phyloP scores from a whole-genome alignment of 1,140 invertebrate species.

The Drosophila pruinosa region DNA sequence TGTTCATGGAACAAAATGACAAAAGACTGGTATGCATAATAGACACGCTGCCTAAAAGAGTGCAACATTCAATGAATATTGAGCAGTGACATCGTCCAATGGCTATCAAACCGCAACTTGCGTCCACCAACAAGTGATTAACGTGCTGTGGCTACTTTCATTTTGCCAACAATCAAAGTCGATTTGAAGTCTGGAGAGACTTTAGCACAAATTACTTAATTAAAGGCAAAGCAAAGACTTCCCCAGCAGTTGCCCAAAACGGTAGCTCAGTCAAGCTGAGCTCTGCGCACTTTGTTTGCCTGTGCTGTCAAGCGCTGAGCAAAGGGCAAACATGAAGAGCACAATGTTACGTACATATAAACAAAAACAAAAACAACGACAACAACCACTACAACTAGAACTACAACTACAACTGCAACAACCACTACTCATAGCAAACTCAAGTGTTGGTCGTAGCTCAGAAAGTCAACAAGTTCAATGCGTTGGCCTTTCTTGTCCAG shows the following conservation, averaged over 20 bases:
- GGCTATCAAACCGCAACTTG: not conserved
- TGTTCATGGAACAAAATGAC: too few species aligned
- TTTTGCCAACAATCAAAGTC: not conserved
- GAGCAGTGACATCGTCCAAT: conserved; percentile 17
- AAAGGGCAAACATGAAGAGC: conserved; percentile 23
- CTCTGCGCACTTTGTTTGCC: conserved; percentile 27
- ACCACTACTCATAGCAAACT: conserved; percentile 31
- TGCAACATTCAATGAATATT: conserved; percentile 63
- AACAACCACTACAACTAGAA: not conserved
- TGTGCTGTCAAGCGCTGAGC: conserved; percentile 33
- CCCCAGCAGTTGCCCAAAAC: conserved; percentile 12
- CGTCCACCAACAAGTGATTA: conserved; percentile 8
- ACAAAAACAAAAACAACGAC: conserved; percentile 16
- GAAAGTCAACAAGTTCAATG: conserved; percentile 60
- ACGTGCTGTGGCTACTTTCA: conserved; percentile 7
- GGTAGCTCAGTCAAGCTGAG: not conserved
- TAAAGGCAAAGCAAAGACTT: conserved; percentile 18
- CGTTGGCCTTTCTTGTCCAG: conserved; percentile 35
- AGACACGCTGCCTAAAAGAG: conserved; percentile 59
- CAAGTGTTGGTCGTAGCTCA: conserved; percentile 37
- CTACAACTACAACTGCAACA: conserved; percentile 12
- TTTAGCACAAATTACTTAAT: conserved; percentile 45
- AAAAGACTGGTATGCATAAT: conserved; percentile 41
- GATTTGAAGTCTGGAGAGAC: not conserved
- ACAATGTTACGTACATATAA: conserved; percentile 21